phyloP scores from a whole-genome alignment of 2,113 vertebrate genomes.

The Scatophagus argus region DNA sequence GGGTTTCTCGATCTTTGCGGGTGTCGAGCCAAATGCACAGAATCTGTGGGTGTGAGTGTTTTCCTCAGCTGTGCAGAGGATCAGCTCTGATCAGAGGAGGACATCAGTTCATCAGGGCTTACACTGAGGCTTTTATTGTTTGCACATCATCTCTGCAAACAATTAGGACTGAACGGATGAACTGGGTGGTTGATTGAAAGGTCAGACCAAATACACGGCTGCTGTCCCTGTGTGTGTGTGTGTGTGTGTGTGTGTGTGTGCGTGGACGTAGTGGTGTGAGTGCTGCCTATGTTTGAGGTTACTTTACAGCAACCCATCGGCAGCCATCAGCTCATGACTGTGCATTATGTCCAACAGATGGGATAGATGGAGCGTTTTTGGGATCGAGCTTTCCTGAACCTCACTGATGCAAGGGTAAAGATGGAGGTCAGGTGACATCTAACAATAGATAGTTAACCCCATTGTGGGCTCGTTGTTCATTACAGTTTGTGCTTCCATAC shows the following conservation, averaged over 20 bases:
- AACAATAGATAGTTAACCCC: no score
- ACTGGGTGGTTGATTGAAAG: constrained; percentile 30
- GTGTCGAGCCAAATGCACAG: constrained; percentile 34
- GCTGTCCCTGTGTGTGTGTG: neutral
- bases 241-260: neutral
- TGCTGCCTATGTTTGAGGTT: constrained; percentile 14
- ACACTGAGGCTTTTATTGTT: constrained; percentile 42
- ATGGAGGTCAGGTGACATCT: constrained; percentile 16
- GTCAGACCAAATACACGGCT: neutral
- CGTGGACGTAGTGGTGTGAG: neutral
- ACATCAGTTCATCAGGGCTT: constrained; percentile 17
- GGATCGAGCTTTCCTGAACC: neutral
- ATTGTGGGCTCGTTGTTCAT: no score
- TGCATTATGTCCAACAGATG: constrained; percentile 22
- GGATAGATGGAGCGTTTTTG: constrained; percentile 13
- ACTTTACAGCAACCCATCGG: constrained; percentile 20
- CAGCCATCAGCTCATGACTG: constrained; percentile 5
- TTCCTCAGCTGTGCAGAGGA: constrained; percentile 44
- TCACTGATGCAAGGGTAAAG: constrained; percentile 1
- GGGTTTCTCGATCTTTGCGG: constrained; percentile 19
- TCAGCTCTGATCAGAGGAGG: constrained; percentile 27
- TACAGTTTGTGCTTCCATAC: neutral
- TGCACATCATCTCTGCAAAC: constrained; percentile 47
- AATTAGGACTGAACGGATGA: constrained; percentile 37
- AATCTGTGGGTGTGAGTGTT: constrained; percentile 35